Evolutionary conservation across 2,113 vertebrate species (phyloP).

Genomic region (Eurypyga helias): DNA sequence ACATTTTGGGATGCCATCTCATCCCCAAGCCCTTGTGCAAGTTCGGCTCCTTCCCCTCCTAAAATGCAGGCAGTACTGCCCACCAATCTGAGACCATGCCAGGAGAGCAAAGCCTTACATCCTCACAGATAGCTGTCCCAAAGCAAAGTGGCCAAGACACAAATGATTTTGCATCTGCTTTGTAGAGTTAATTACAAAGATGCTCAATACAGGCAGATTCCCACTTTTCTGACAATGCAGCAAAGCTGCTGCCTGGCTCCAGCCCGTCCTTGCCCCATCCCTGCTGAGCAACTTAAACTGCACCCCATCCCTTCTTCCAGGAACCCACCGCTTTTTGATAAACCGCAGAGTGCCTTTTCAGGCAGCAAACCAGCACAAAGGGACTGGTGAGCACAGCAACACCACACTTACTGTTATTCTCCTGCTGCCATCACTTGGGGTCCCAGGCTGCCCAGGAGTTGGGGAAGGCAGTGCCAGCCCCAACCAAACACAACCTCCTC

Average conservation of each 20-base stretch:
- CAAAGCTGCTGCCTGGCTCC: not conserved
- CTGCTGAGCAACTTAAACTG: not conserved
- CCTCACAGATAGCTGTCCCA: not conserved
- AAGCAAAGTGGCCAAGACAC: not conserved
- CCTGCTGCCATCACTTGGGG: not conserved
- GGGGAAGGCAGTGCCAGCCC: not conserved
- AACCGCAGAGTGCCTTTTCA: not conserved
- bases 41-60: not conserved
- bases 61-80: accelerated
- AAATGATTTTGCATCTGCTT: accelerated
- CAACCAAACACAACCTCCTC: not conserved
- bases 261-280: not conserved
- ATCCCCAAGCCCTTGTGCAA: not conserved
- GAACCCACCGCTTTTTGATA: too few species aligned
- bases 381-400: not conserved
- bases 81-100: accelerated
- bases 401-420: not conserved
- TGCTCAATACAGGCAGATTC: not conserved
- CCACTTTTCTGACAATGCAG: not conserved
- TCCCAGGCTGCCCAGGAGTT: not conserved
- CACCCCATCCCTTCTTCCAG: not conserved
- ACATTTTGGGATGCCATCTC: not conserved
- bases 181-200: not conserved
- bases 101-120: not conserved
- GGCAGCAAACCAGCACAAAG: accelerated